Evolutionary conservation across 2,888 invertebrate genomes (phyloP), one percentile per base, ranked within the genome.

Genomic region (Tanytarsus gracilentus): DNA sequence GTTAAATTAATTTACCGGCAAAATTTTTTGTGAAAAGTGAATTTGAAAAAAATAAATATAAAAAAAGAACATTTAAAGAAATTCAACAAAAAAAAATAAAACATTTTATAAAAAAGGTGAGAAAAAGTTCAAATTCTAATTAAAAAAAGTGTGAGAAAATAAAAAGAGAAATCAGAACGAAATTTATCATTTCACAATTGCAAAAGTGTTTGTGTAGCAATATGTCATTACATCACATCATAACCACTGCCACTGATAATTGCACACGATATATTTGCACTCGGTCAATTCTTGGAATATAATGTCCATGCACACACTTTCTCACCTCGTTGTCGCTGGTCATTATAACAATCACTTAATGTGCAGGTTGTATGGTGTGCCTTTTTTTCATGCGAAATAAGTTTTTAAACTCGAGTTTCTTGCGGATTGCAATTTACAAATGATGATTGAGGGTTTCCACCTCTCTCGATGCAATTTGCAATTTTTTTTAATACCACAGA

Each of bases 161-260:
- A 25, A 25, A 49, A 49, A 49, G 49, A 49, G 49, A 49, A 49
- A 49, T 49, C 49, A 49, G 49, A 49, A 49, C 27, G 27, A 26
- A 14, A 16, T 49, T 44, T 18, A 26, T 49, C 16, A 26, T 49
- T 49, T 49, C 27, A n/a, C 11, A 25, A 25, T 49, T 49, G 21
- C 21, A 40, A 36, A 16, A 44, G 18, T 44, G 18, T 44, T 23
- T 11, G 21, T 44, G 36, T 36, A 36, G 18, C 18, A 18, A 44
- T 44, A 44, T 44, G 44, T 44, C 23, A 44, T 44, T 44, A 44
- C 44, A 18, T 44, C 44, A 44, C n/a, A n/a, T n/a, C n/a, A n/a
- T n/a, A n/a, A n/a, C 11, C 44, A 44, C 18, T 9, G 9, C 8
- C 11, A 18, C 11, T 44, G 21, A 18, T 44, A 44, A 44, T 44